Evolutionary conservation across 35 echinoderm and acorn worm species (phyloP), one percentile per base, ranked within the genome.

Genomic region (Heliocidaris erythrogramma): DNA sequence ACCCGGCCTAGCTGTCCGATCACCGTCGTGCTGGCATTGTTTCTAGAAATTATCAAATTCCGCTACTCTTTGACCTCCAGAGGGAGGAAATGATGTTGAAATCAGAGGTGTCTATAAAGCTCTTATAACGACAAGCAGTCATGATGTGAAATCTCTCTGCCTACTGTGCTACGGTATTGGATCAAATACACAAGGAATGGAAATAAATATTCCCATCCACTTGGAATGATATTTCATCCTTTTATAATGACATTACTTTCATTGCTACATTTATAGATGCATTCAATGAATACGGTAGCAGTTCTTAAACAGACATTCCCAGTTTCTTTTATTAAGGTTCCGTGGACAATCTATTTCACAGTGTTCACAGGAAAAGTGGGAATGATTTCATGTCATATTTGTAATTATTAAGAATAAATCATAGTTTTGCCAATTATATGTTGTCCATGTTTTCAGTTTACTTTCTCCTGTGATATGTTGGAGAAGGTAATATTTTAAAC

Each of bases 391-490:
- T 78, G 27, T 78, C 27, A 69, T 78, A 56, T 56, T 10, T 11
- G 1, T 18, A 78, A 78, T 78, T 7, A 56, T 10, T 78, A n/a
- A n/a, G 65, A 27, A 78, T 21, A 24, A 0, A 78, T 78, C 65
- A 78, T 7, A 7, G n/a, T n/a, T n/a, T 78, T 78, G 65, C 65
- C 65, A 78, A 78, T n/a, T 78, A 24, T 27, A 78, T 78, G 65
- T 78, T 78, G 65, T 78, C 65, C 65, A 78, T 78, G 65, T 78
- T 78, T 78, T 78, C 65, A 78, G n/a, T 78, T 21, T n/a, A 78
- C 27, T 4, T 21, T n/a, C 27, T 78, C 4, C 5, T n/a, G 5
- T 0, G 35, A 42, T 42, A 1, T 42, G 35, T 42, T 3, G 0
- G 35, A 42, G 35, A 42, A 42, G 35, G 35, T 42, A n/a, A 78